phyloP scores from a whole-genome alignment of 2,113 vertebrate genomes.

The Diphyllodes magnificus region DNA sequence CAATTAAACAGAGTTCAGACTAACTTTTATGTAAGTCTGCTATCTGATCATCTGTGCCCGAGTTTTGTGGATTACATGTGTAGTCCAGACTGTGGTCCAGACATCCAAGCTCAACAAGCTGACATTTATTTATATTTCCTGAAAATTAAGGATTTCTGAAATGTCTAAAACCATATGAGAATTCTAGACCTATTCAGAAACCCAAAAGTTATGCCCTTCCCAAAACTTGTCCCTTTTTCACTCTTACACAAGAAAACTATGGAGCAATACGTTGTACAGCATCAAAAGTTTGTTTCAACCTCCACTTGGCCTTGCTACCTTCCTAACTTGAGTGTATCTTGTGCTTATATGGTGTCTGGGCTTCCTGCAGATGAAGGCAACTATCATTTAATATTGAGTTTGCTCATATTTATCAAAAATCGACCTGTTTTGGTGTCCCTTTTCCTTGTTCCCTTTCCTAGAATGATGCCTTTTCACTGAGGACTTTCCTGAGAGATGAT shows the following conservation, averaged over 20 bases:
- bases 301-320: not conserved
- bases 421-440: not conserved
- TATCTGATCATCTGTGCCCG: not conserved
- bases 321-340: not conserved
- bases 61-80: not conserved
- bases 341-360: rapidly evolving
- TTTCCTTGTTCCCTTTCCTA: not conserved
- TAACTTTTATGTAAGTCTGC: not conserved
- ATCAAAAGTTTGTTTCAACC: not conserved
- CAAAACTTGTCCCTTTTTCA: not conserved
- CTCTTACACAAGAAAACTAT: not conserved
- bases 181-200: not conserved
- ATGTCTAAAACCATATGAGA: not conserved
- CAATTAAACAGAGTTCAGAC: not conserved
- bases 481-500: not conserved
- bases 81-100: not conserved
- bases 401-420: not conserved
- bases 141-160: not conserved
- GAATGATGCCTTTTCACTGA: not conserved
- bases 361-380: not conserved
- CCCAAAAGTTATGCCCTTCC: not conserved
- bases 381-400: not conserved
- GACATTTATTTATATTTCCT: not conserved
- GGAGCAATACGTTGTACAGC: not conserved
- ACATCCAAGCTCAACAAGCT: not conserved